These are phyloP conservation scores for Macrobrachium rosenbergii DNA, from an alignment of 1,140 invertebrate species.

Conservation along the genomic window DNA sequence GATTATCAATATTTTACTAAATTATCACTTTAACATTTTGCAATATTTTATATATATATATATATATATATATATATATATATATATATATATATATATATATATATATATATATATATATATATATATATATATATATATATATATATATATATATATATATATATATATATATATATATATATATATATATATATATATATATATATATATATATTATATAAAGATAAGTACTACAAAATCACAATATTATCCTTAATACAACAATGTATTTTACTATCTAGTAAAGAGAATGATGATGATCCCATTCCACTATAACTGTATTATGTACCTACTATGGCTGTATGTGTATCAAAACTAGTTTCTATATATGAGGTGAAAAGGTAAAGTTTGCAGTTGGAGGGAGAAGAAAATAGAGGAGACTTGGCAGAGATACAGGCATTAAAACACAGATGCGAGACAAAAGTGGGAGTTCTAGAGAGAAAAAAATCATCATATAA, in stretches of 20 bases:
- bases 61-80: background rate
- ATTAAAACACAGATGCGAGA: background rate
- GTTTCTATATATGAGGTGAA: slow-evolving; percentile 42
- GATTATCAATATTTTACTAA: slow-evolving; percentile 14
- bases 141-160: background rate
- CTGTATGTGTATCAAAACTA: slow-evolving; percentile 39
- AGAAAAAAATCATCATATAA: too few species aligned
- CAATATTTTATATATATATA: slow-evolving; percentile 3
- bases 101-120: slow-evolving; percentile 5
- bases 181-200: background rate
- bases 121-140: background rate
- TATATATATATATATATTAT: background rate
- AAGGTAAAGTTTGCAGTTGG: slow-evolving; percentile 20
- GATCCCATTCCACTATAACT: slow-evolving; percentile 34
- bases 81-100: slow-evolving; percentile 1
- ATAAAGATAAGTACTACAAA: slow-evolving; percentile 41
- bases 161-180: too few species aligned
- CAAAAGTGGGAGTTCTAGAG: too few species aligned
- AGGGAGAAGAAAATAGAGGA: background rate
- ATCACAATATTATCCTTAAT: slow-evolving; percentile 44
- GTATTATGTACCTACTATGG: slow-evolving; percentile 7
- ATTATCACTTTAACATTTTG: slow-evolving; percentile 11
- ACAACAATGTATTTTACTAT: slow-evolving; percentile 39
- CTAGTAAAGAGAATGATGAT: slow-evolving; percentile 44
- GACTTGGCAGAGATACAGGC: background rate